These are phyloP conservation scores for Cecidostiba fungosa DNA, from an alignment of 2,888 invertebrate species.

Conservation along the genomic window DNA sequence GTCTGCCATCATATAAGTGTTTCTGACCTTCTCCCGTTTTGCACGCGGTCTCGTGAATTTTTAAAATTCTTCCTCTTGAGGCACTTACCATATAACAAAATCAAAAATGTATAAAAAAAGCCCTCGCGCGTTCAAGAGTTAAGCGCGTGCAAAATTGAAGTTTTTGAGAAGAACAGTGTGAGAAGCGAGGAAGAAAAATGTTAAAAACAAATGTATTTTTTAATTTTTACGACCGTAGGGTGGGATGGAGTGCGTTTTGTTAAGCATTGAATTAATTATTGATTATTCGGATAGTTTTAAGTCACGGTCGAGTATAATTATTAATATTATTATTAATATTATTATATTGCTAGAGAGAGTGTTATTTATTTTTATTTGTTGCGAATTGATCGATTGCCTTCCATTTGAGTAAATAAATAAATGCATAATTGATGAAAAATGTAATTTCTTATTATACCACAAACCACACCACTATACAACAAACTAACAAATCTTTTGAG, in stretches of 20 bases:
- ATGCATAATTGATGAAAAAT: constrained; percentile 41
- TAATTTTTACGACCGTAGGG: constrained; percentile 68
- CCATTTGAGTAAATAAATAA: constrained; percentile 80
- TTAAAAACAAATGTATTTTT: constrained; percentile 71
- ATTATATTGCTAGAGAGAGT: constrained; percentile 79
- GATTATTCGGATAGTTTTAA: constrained; percentile 76
- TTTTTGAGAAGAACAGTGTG: constrained; percentile 26
- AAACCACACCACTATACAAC: background rate
- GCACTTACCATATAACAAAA: background rate
- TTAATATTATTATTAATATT: constrained; percentile 66
- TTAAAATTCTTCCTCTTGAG: constrained; percentile 32
- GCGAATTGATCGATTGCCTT: constrained; percentile 80
- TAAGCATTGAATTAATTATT: constrained; percentile 76
- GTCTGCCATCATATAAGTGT: constrained; percentile 71
- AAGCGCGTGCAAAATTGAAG: constrained; percentile 38
- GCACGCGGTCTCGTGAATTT: constrained; percentile 38
- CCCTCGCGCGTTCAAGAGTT: background rate
- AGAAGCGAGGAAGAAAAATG: constrained; percentile 50
- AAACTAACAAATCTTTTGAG: no score
- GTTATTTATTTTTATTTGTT: constrained; percentile 81
- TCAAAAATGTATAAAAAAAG: constrained; percentile 32
- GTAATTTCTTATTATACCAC: background rate
- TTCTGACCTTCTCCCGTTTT: constrained; percentile 53
- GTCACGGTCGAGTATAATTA: constrained; percentile 74
- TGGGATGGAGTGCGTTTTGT: constrained; percentile 70